A percentile compares a stretch with the other conserved stretches of the same genome.
These are phyloP conservation scores for Nowickia ferox DNA, from an alignment of 2,888 invertebrate genomes.

Conservation along the genomic window DNA sequence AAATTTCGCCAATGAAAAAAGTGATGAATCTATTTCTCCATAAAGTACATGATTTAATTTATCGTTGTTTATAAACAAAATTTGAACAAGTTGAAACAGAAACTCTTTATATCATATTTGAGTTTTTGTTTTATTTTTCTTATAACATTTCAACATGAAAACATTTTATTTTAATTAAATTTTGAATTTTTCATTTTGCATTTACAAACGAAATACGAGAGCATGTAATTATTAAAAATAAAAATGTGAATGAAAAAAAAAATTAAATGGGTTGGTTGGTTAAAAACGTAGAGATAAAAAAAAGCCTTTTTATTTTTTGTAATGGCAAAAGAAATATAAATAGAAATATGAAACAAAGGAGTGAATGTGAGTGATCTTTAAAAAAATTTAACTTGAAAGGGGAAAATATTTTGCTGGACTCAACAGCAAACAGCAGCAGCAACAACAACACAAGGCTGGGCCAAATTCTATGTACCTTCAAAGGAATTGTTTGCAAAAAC, in stretches of 20 bases:
- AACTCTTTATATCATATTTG: background rate
- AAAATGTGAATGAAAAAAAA: constrained; percentile 12
- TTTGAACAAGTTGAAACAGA: background rate
- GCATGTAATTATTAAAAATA: background rate
- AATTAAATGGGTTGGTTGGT: background rate
- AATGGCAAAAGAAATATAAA: background rate
- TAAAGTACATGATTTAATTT: background rate
- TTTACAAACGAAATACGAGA: background rate
- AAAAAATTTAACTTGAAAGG: constrained; percentile 10
- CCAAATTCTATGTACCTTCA: background rate
- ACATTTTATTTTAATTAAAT: constrained; percentile 2
- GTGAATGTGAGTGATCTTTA: constrained; percentile 4
- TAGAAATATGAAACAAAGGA: constrained; percentile 4
- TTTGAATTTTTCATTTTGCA: background rate
- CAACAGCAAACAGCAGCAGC: background rate
- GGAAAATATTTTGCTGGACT: constrained; percentile 5
- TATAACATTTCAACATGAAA: background rate
- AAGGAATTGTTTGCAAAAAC: constrained; percentile 1
- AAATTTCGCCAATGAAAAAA: too few relatives aligned
- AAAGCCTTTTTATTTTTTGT: constrained; percentile 2
- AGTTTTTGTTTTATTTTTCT: background rate
- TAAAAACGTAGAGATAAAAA: constrained; percentile 18
- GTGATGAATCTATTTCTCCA: background rate
- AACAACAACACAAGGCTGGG: background rate
- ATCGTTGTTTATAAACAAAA: background rate